These are phyloP conservation scores for Nephrocerus scutellatus DNA, from an alignment of 2,888 invertebrate genomes.

Conservation along the genomic window DNA sequence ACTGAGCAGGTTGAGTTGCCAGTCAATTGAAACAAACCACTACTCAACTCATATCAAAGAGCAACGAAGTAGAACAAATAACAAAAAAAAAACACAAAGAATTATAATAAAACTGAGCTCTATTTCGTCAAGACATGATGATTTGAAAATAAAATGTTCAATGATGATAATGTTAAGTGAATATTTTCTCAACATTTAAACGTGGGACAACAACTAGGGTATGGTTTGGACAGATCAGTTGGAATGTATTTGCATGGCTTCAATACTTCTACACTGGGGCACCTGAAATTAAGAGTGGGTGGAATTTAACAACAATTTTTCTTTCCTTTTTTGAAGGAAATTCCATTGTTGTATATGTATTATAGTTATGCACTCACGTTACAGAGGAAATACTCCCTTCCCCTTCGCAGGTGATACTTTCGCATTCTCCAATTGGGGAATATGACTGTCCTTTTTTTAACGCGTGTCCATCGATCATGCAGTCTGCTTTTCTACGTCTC, in stretches of 20 bases:
- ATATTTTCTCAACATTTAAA: conserved; percentile 14
- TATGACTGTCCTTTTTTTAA: conserved; percentile 23
- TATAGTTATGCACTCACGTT: conserved; percentile 20
- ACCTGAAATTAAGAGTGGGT: conserved; percentile 21
- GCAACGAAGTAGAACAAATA: too few species aligned
- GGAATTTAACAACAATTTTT: background rate
- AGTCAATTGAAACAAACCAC: too few species aligned
- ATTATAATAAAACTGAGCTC: too few species aligned
- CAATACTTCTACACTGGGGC: conserved; percentile 12
- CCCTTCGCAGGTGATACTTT: conserved; percentile 19
- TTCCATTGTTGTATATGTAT: background rate
- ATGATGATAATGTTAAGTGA: background rate
- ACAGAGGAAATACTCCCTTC: conserved; percentile 11
- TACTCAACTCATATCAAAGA: too few species aligned
- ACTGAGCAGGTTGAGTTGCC: too few species aligned
- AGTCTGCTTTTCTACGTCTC: too few species aligned
- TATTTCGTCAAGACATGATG: too few species aligned
- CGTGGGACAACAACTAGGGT: conserved; percentile 31
- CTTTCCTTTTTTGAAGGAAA: too few species aligned
- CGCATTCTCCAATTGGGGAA: conserved; percentile 24
- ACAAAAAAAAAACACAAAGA: too few species aligned
- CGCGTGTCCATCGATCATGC: conserved; percentile 10
- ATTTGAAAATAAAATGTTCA: too few species aligned
- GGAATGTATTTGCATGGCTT: conserved; percentile 25
- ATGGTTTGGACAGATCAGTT: conserved; percentile 25